Conservation (phyloP, 2,888 invertebrate species). For the Actias luna region DNA sequence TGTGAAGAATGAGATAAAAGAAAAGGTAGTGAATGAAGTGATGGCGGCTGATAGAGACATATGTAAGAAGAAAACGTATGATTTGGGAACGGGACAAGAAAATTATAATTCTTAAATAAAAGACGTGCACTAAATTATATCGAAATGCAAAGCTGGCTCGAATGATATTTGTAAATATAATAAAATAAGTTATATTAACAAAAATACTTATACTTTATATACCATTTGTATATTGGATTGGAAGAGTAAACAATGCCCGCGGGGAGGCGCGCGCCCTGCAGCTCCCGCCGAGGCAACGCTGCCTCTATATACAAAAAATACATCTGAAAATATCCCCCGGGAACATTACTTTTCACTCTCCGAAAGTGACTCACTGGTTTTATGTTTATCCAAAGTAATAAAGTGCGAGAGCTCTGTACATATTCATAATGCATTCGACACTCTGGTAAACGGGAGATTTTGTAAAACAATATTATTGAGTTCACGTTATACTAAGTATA, state of each 20-base stretch:
- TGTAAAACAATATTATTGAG: not conserved
- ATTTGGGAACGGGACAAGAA: too few relatives aligned
- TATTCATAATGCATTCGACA: not conserved
- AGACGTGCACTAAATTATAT: too few relatives aligned
- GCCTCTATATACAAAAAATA: conserved; percentile 2
- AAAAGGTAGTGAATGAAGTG: too few relatives aligned
- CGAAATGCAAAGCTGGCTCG: too few relatives aligned
- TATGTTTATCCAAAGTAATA: conserved; percentile 4
- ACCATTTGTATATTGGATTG: not conserved
- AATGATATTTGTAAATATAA: not conserved
- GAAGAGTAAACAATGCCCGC: not conserved
- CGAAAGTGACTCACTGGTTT: conserved; percentile 8
- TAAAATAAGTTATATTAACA: not conserved
- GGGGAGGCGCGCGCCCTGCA: not conserved
- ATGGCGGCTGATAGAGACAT: too few relatives aligned
- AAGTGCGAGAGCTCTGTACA: not conserved
- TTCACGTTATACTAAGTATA: not conserved
- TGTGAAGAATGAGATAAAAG: too few relatives aligned
- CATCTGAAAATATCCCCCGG: conserved; percentile 1
- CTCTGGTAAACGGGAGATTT: not conserved
- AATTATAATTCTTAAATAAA: too few relatives aligned
- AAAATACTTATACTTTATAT: not conserved
- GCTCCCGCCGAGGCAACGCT: not conserved
- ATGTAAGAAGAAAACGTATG: too few relatives aligned
- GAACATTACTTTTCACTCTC: conserved; percentile 9